Evolutionary conservation across 2,888 invertebrate genomes (phyloP).

Genomic region (Amblyteles armatorius): DNA sequence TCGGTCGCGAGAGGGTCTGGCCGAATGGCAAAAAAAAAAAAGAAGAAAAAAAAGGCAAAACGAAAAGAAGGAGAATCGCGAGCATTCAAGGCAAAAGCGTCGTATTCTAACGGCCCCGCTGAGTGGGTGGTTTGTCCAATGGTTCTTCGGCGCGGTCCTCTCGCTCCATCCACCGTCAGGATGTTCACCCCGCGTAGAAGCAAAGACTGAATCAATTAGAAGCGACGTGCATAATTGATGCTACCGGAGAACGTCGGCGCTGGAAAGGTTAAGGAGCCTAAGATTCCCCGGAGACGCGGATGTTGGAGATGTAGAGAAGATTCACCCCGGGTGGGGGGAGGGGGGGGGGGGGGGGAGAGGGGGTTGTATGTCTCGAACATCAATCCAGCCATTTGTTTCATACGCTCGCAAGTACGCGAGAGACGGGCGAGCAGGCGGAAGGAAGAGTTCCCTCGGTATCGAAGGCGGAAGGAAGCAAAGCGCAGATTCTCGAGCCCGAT

Average conservation of each 20-base stretch:
- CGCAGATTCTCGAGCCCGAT: slow-evolving; percentile 80
- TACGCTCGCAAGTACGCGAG: background rate
- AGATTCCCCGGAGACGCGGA: slow-evolving; percentile 79
- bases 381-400: slow-evolving; percentile 75
- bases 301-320: background rate
- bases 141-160: background rate
- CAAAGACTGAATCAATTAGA: slow-evolving; percentile 80
- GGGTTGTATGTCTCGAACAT: slow-evolving; percentile 70
- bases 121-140: slow-evolving; percentile 31
- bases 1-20: slow-evolving; percentile 56
- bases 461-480: slow-evolving; percentile 77
- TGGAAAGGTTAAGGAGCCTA: slow-evolving; percentile 79
- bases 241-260: slow-evolving; percentile 73
- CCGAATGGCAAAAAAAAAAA: slow-evolving; percentile 36
- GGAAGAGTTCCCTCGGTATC: slow-evolving; percentile 72
- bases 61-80: slow-evolving; percentile 41
- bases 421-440: background rate
- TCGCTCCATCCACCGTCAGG: background rate
- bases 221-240: slow-evolving; percentile 80
- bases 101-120: slow-evolving; percentile 37
- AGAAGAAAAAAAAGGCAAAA: slow-evolving; percentile 25
- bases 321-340: slow-evolving; percentile 12
- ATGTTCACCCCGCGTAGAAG: background rate
- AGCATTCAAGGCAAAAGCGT: slow-evolving; percentile 51
- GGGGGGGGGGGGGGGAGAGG: background rate